Base-by-base conservation (phyloP, 1,140 invertebrate genomes). In the Lordiphosa clarofinis region DNA sequence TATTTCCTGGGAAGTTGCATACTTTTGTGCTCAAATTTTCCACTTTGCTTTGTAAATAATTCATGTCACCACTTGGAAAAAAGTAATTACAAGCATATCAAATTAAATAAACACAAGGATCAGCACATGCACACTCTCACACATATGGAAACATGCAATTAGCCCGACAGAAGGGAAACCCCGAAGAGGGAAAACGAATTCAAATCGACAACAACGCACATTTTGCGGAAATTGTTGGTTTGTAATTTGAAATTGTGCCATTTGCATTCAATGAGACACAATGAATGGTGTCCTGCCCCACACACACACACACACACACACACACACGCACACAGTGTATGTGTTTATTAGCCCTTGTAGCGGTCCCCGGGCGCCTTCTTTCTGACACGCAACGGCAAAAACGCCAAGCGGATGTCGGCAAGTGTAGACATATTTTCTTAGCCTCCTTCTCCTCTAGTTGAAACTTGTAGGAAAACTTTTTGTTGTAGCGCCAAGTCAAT, bases 381-480 rank as follows among this genome's bases (percentile, higher is more conserved):
- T 40, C 65, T 75, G 52, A 42, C 54, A 63, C 49, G 54, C 61
- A 60, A 52, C 19, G 60, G 42, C 44, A 42, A 63, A 61, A 65
- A 44, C 74, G 69, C 69, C 78, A 78, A 73, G 48, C 74, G 74
- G 74, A 78, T 78, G 69, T 78, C 58, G 74, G 74, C 69, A 73
- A 72, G 68, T 72, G 68, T 72, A 72, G 68, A 79, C 73, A 76
- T 79, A 81, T 75, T 81, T 82, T 75, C 71, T 71, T 81, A 54
- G 76, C 43, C 48, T 36, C 10, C 4, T 24, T 21, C 55, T 58
- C 49, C 58, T 50, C 65, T 72, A 68, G 58, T 73, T 50, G 42
- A 50, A 74, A 71, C 46, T 81, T 75, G 75, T 58, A 42, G 42
- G 49, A 44, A 62, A 79, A 54, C 48, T 21, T 75, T 78, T 67